Base-by-base conservation (phyloP, 2,113 vertebrate genomes). In the Gobiocypris rarus region DNA sequence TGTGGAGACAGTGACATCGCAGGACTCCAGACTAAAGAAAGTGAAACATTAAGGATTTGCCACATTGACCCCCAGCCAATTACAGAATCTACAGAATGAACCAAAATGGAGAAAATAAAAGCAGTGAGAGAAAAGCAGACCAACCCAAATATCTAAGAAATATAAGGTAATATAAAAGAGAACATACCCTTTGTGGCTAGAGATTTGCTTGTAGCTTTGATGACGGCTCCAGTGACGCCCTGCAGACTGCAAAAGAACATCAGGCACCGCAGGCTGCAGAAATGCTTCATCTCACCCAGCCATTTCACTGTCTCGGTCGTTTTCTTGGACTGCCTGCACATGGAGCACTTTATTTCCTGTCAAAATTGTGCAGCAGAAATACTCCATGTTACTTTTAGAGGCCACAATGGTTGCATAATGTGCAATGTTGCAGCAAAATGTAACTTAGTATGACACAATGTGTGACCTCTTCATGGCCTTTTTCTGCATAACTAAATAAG, bases 261-360 rank as follows among this genome's bases (percentile, higher is more conserved):
- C 83, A 98, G 91, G 90, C 98, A 99, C 48, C 89, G 92, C 87
- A 97, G 90, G 81, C 97, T 97, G 90, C 98, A 99, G 91, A 99
- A 99, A 93, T 98, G 96, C 90, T 96, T 98, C 83, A 97, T 95
- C 83, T 97, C 95, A 4, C 97, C 97, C 56, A 96, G 91, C 95
- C 98, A 93, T 54, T 96, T 94, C n/a, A 99, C 93, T 41, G 94
- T 96, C 91, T 99, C 96, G 4, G 92, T 94, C 87, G 99, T 96
- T 90, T 97, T 97, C 75, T 96, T 96, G 92, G 97, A 96, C 31
- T 94, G 93, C 84, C 96, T 95, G 71, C 98, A 99, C 58, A 91
- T 91, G 87, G 97, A 96, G 84, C 98, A 99, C 91, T 97, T 98
- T 6, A 96, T 95, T 91, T 98, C 96, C 98, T 99, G 84, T 56